phyloP scores from a whole-genome alignment of 2,113 vertebrate species.

The Ictalurus furcatus region DNA sequence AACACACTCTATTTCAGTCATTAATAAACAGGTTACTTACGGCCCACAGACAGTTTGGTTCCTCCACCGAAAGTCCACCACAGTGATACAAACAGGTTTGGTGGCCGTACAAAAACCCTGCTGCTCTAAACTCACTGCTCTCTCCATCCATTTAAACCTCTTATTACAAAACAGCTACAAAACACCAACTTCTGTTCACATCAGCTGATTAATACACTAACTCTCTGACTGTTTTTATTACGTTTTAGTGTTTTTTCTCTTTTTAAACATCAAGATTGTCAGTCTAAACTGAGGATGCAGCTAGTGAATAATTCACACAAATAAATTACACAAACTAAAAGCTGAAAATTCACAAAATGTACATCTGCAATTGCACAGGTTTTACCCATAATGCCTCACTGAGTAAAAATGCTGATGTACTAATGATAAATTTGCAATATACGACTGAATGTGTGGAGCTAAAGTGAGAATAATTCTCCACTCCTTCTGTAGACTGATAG shows the following conservation, averaged over 20 bases:
- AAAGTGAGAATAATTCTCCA: not conserved
- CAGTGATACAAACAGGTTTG: constrained; percentile 1
- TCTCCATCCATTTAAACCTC: too few relatives aligned
- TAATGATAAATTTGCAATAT: too few relatives aligned
- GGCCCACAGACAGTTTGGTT: not conserved
- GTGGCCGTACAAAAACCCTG: too few relatives aligned
- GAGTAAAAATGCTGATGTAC: not conserved
- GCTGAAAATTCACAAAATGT: not conserved
- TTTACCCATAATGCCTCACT: not conserved
- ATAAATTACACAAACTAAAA: not conserved
- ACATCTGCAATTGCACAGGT: not conserved
- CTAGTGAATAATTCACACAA: not conserved
- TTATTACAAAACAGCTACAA: too few relatives aligned
- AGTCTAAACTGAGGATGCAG: too few relatives aligned
- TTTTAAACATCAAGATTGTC: too few relatives aligned
- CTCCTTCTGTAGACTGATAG: not conserved
- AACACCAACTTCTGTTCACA: not conserved
- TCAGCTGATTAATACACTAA: not conserved
- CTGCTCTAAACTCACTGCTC: too few relatives aligned
- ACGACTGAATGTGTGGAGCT: too few relatives aligned
- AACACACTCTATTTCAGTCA: too few relatives aligned
- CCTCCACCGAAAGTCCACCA: not conserved
- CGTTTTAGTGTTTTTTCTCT: not conserved
- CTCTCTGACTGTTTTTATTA: not conserved
- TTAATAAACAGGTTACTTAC: not conserved